These are phyloP conservation scores for Ceratina australensis DNA, from an alignment of 1,140 invertebrate species.

Conservation along the genomic window DNA sequence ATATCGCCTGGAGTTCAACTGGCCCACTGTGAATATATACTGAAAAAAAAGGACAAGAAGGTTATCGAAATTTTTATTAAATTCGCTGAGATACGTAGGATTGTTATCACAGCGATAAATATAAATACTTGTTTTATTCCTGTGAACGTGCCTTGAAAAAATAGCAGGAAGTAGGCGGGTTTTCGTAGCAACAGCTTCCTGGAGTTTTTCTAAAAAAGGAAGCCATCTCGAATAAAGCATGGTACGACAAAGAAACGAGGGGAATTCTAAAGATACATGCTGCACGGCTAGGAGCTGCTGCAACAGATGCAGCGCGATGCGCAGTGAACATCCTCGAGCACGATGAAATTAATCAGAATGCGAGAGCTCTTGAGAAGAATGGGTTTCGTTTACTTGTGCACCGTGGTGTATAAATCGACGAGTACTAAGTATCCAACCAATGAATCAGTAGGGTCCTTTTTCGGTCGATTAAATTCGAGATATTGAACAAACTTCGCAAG, in stretches of 20 bases:
- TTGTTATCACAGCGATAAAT: no score
- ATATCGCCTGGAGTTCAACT: no score
- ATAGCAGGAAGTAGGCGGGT: neutral
- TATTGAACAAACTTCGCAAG: neutral
- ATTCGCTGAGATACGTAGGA: no score
- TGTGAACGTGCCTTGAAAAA: no score
- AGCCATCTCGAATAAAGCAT: slow-evolving; percentile 14
- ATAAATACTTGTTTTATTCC: no score
- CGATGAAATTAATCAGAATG: slow-evolving; percentile 33
- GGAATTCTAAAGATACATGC: slow-evolving; percentile 41
- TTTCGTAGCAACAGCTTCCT: slow-evolving; percentile 1
- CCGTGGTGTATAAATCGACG: neutral
- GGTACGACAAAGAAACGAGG: slow-evolving; percentile 27
- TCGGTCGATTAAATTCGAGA: neutral
- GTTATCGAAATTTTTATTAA: no score
- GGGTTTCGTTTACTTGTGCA: neutral
- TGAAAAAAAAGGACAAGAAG: no score
- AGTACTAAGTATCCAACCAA: neutral
- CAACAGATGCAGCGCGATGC: slow-evolving; percentile 32
- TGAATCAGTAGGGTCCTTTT: neutral
- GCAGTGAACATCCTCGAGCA: neutral
- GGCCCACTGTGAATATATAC: no score
- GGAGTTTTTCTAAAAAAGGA: slow-evolving; percentile 13
- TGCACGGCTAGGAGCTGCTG: slow-evolving; percentile 29
- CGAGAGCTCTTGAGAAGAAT: neutral